Evolutionary conservation across 2,888 invertebrate species (phyloP), one percentile per base, ranked within the genome.

Genomic region (Lasius fuliginosus): DNA sequence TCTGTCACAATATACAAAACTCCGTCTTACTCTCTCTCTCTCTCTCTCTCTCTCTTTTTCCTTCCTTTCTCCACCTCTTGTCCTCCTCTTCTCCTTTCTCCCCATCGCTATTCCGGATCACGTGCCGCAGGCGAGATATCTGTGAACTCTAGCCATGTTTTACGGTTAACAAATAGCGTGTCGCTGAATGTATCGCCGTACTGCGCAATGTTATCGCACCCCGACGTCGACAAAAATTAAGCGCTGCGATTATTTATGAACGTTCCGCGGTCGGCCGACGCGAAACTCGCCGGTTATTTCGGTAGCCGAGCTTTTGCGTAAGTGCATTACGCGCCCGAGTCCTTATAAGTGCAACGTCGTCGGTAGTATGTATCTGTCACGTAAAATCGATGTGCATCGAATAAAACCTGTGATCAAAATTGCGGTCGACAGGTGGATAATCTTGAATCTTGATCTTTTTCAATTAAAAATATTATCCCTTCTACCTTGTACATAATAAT

Each of bases 1-100:
- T 86, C 73, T 88, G 90, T 88, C 86, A 86, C 77, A 74, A 87
- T 69, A 82, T 83, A 77, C 69, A 84, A 86, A 84, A 81, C 71
- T 76, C 56, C 36, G 33, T 71, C 74, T 85, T 49, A n/a, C 40
- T 58, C 6, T 23, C 18, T 40, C 42, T 40, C 6, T 23, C 18
- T 40, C 40, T 58, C 6, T 23, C 18, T 40, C 42, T 40, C 6
- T 23, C 18, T 40, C 33, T 40, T n/a, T 15, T 15, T 18, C 3
- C 40, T 27, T 18, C 15, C 53, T 9, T 8, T 12, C 36, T 18
- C 11, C 46, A 33, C 12, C 23, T n/a, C 27, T 4, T 23, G 15
- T 30, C 36, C 30, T 49, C 15, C 23, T 33, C 6, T 46, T 62
- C 62, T 49, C 49, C 23, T 40, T 27, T 27, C 77, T 62, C 49